Base-by-base conservation (phyloP, 1,140 invertebrate genomes). In the Neodiprion pinetum region DNA sequence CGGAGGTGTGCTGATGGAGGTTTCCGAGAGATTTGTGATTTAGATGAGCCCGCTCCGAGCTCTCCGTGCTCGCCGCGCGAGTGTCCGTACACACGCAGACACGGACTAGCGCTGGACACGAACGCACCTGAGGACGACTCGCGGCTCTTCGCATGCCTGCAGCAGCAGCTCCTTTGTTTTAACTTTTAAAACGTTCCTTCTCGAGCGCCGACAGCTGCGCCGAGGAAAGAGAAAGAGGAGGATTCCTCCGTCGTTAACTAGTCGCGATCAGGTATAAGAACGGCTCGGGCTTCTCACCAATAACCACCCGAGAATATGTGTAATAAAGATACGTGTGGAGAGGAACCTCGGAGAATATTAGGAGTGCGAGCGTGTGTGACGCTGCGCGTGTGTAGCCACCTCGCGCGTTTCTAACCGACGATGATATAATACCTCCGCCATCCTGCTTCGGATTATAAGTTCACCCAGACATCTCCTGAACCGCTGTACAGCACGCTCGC, bases 11-110 rank as follows among this genome's bases (percentile, higher is more conserved):
- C 80, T 82, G 82, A 82, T 85, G 81, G 77, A 81, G 82, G 73
- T 76, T 81, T 61, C 53, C 53, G 53, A 61, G 78, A 86, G 85
- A 88, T 88, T 88, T 88, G 86, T 86, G 85, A 88, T 88, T 88
- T 88, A 88, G 86, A 88, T 88, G 87, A 88, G 87, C 67, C 50
- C 74, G 70, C 70, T 40, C 28, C 5, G 28, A 40, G 28, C 28
- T 48, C 28, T 48, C 21, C 70, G 48, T 67, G 53, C 48, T 48
- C 65, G 49, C 67, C 50, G 5, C 5, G 28, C 28, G 28, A 40
- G 28, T 40, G 28, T 40, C 28, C 28, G n/a, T 70, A 70, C 28
- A 70, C 21, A 50, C 50, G 48, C 1, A 72, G 48, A 23, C 10
- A 50, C n/a, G 28, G 28, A 40, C 28, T 21, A 21, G 17, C 17